These are phyloP conservation scores for Azorinus chamasolen DNA, from an alignment of 2,888 invertebrate species.

Conservation along the genomic window DNA sequence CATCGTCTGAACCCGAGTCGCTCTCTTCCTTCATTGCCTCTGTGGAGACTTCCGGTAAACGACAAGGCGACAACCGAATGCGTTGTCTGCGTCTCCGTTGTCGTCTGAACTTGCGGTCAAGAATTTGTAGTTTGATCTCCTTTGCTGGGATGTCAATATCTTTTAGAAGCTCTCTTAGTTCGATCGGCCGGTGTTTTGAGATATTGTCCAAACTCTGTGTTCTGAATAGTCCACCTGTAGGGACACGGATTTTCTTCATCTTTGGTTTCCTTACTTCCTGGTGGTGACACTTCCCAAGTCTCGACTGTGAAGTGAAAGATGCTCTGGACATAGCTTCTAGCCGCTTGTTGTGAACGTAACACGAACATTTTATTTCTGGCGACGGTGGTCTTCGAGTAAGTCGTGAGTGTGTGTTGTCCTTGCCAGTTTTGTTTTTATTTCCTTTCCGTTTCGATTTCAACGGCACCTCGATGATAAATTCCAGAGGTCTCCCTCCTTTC, in stretches of 20 bases:
- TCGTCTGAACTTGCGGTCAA: conserved; percentile 55
- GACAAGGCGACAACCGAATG: conserved; percentile 37
- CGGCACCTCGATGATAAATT: conserved; percentile 52
- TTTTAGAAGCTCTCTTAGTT: conserved; percentile 46
- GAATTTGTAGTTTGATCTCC: conserved; percentile 62
- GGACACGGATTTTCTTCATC: conserved; percentile 45
- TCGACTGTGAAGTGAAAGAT: no score
- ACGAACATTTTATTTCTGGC: conserved; percentile 40
- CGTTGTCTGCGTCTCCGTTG: conserved; percentile 43
- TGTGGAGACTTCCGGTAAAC: conserved; percentile 13
- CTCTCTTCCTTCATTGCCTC: conserved; percentile 10
- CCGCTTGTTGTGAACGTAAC: conserved; percentile 1
- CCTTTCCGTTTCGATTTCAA: conserved; percentile 43
- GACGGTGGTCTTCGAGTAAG: conserved; percentile 22
- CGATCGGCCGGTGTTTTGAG: conserved; percentile 34
- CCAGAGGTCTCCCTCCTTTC: conserved; percentile 24
- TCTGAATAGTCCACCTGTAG: conserved; percentile 45
- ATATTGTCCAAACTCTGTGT: conserved; percentile 53
- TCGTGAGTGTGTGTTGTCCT: not conserved
- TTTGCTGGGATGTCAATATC: conserved; percentile 66
- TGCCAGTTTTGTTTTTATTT: conserved; percentile 24
- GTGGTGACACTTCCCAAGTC: conserved; percentile 35
- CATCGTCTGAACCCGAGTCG: conserved; percentile 6
- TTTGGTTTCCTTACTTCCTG: conserved; percentile 35
- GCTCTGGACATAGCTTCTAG: no score